Evolutionary conservation across 2,888 invertebrate genomes (phyloP), one percentile per base, ranked within the genome.

Genomic region (Caradrina clavipalpis): DNA sequence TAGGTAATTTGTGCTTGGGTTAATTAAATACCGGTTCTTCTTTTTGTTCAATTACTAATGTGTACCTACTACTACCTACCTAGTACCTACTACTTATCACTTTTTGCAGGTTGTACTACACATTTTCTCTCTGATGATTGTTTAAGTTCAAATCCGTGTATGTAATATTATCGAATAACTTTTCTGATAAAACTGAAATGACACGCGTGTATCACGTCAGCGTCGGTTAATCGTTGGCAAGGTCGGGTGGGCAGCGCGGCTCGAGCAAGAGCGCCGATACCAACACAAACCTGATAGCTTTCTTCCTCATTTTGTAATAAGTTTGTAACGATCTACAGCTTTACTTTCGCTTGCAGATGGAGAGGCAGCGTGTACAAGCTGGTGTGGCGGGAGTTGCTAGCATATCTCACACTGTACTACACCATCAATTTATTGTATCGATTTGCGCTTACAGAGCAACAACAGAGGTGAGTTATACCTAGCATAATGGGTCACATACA

Each of bases 301-400:
- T 76, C 79, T 73, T 79, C 72, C 66, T 74, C 62, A 72, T 73
- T 69, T 80, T 73, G 61, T 73, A 78, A 60, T 66, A 69, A 49
- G 13, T 61, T 66, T 61, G 70, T 49, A 64, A 22, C 17, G 50
- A 61, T 59, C 62, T 65, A 75, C 49, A 55, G 26, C 21, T 59
- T 69, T 55, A 61, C 54, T 80, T 76, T 82, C 76, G 59, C 76
- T 82, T 74, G 22, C 97, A 98, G 99, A 97, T 99, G 99, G 99
- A 97, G 98, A 90, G 99, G 99, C 88, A 99, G 99, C 91, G 98
- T 99, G 53, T 99, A 99, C 97, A 99, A 99, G 97, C 95, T 99
- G 92, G 97, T 99, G 80, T 99, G 99, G 98, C 97, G 98, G 86
- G 99, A 99, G 96, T 96, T 99, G 80, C 93, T 98, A 89, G 98